These are phyloP conservation scores for Enteromius trimaculatus DNA, from an alignment of 2,797 vertebrate species.

Conservation along the genomic window DNA sequence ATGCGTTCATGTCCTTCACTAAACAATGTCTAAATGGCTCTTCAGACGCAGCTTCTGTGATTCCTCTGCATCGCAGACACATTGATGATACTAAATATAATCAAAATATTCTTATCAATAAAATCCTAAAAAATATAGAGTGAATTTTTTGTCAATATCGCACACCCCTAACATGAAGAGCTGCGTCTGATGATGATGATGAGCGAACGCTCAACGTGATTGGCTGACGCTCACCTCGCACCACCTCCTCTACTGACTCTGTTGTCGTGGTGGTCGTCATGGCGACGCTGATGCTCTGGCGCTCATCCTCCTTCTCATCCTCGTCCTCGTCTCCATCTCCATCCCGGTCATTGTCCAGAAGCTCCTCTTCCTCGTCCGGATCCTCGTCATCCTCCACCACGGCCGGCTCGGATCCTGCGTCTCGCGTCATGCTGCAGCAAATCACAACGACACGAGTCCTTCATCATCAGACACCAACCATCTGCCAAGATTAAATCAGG, in stretches of 20 bases:
- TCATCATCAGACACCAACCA: not conserved
- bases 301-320: constrained; percentile 79
- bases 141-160: not conserved
- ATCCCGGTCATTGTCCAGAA: constrained; percentile 74
- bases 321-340: constrained; percentile 76
- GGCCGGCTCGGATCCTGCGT: constrained; percentile 75
- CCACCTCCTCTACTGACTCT: constrained; percentile 96
- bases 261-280: constrained; percentile 91
- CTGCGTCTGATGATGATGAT: not conserved
- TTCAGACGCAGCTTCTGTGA: too few relatives aligned
- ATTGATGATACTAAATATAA: too few relatives aligned
- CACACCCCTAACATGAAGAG: not conserved
- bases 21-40: too few relatives aligned
- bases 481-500: not conserved
- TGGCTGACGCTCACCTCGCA: constrained; percentile 82
- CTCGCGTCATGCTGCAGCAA: constrained; percentile 82
- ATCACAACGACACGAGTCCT: not conserved
- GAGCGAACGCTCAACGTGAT: not conserved
- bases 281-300: constrained; percentile 86
- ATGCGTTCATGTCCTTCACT: too few relatives aligned
- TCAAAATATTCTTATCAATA: not conserved
- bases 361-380: constrained; percentile 79
- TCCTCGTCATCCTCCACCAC: constrained; percentile 79
- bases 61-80: too few relatives aligned
- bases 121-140: not conserved